These are phyloP conservation scores for Picus viridis DNA, from an alignment of 2,797 vertebrate species.

Conservation along the genomic window DNA sequence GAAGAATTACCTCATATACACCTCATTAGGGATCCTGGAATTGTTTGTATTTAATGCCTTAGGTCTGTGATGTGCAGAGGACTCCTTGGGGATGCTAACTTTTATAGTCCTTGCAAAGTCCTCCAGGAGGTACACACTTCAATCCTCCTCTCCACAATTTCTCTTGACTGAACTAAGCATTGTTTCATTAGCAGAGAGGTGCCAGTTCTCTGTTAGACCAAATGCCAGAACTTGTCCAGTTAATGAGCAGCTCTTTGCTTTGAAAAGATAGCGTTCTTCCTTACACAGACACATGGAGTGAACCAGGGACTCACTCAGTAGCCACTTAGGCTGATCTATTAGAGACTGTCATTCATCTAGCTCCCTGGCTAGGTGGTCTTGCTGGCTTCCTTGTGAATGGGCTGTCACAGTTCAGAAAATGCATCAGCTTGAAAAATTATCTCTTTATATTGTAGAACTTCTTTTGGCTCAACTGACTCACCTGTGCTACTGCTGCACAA, in stretches of 20 bases:
- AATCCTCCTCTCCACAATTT: background rate
- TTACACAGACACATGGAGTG: background rate
- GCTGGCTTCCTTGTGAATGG: background rate
- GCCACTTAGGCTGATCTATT: background rate
- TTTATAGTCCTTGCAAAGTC: background rate
- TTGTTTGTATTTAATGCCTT: background rate
- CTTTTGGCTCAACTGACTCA: background rate
- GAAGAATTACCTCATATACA: background rate
- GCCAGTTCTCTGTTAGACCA: background rate
- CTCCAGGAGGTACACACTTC: background rate
- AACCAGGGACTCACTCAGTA: fast-evolving
- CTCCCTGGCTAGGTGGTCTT: background rate
- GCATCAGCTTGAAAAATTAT: background rate
- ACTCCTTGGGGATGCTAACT: background rate
- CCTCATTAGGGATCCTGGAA: background rate
- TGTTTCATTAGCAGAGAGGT: background rate
- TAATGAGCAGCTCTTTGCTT: slow-evolving; percentile 18
- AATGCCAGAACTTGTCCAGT: background rate
- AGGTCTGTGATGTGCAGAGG: background rate
- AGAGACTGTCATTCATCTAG: background rate
- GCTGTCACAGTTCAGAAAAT: background rate
- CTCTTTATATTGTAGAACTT: background rate
- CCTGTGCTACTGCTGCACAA: background rate
- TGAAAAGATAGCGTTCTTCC: background rate
- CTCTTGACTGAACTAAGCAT: background rate